Conservation (phyloP, 2,888 invertebrate species). For the Ophraella communa region DNA sequence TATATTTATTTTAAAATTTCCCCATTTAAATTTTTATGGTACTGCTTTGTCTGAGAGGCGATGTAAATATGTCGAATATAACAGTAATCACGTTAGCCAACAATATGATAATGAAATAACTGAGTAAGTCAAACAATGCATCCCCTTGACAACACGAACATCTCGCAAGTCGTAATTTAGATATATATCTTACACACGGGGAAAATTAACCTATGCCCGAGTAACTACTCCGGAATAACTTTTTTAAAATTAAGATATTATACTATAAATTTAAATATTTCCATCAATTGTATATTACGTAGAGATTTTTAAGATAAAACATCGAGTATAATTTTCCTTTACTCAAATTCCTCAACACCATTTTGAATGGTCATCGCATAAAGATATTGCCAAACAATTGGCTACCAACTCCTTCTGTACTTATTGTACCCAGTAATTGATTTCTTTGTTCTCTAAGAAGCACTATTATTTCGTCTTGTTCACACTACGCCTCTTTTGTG, state of each 20-base stretch:
- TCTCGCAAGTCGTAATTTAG: slow-evolving; percentile 11
- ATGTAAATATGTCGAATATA: slow-evolving; percentile 5
- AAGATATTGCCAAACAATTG: background rate
- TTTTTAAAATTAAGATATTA: background rate
- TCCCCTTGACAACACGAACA: slow-evolving; percentile 6
- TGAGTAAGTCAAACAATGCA: slow-evolving; percentile 1
- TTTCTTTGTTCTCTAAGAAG: background rate
- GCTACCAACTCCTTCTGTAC: background rate
- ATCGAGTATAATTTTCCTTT: background rate
- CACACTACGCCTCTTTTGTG: background rate
- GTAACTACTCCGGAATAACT: background rate
- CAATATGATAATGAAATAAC: background rate
- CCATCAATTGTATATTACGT: too few relatives aligned
- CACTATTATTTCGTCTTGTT: background rate
- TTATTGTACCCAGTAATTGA: background rate
- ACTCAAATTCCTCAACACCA: too few relatives aligned
- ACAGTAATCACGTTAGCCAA: slow-evolving; percentile 10
- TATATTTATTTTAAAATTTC: too few relatives aligned
- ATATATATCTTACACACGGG: background rate
- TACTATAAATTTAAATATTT: too few relatives aligned
- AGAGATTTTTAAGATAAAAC: background rate
- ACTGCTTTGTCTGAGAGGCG: slow-evolving; percentile 15
- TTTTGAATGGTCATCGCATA: too few relatives aligned
- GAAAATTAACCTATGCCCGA: background rate
- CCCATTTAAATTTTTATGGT: background rate